Percentiles rank a stretch among this genome's conserved stretches.
Conservation (phyloP, 2,888 invertebrate species). For the Pterostichus madidus region DNA sequence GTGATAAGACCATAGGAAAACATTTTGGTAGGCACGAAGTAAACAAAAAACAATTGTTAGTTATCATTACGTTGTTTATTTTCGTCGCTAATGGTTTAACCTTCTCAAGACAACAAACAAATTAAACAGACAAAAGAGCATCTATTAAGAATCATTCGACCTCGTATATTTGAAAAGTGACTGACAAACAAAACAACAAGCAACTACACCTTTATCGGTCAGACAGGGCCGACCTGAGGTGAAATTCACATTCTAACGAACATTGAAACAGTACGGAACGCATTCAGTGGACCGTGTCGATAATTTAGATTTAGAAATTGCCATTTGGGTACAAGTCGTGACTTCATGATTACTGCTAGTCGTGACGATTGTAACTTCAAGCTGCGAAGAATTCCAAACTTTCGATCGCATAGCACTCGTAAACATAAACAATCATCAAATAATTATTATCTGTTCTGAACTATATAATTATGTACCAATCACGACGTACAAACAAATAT, state of each 20-base stretch:
- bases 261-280: slow-evolving; percentile 28
- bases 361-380: not conserved
- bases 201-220: slow-evolving; percentile 9
- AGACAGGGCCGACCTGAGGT: slow-evolving; percentile 36
- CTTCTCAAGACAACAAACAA: slow-evolving; percentile 9
- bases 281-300: not conserved
- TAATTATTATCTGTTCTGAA: not conserved
- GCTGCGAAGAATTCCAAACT: slow-evolving; percentile 12
- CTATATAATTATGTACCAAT: slow-evolving; percentile 11
- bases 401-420: slow-evolving; percentile 1
- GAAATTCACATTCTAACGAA: slow-evolving; percentile 32
- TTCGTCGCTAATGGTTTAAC: slow-evolving; percentile 12
- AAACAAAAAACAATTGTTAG: not conserved
- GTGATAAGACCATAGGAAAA: not conserved
- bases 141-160: slow-evolving; percentile 15
- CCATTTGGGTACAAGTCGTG: slow-evolving; percentile 9
- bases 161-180: slow-evolving; percentile 49
- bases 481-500: no score
- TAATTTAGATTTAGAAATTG: slow-evolving; percentile 47
- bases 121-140: slow-evolving; percentile 30
- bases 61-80: slow-evolving; percentile 8
- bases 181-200: slow-evolving; percentile 19
- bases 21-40: not conserved
- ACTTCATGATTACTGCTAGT: slow-evolving; percentile 3
- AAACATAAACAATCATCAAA: slow-evolving; percentile 22